These are phyloP conservation scores for Cheilosia vulpina DNA, from an alignment of 2,888 invertebrate species.

Conservation along the genomic window DNA sequence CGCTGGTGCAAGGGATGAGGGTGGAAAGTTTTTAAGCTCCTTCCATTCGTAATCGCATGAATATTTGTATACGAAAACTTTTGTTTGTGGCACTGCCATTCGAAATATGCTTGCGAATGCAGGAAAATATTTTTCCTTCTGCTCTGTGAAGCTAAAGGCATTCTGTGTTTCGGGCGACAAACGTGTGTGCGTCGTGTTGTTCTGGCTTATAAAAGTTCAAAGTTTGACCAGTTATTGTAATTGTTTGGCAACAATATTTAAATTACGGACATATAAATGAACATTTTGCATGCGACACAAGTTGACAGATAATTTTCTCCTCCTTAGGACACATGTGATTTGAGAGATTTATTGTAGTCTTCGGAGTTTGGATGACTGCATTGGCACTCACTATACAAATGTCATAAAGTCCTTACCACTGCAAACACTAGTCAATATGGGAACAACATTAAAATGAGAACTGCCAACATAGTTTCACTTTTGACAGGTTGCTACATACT, in stretches of 20 bases:
- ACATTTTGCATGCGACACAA: conserved; percentile 23
- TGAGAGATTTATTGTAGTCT: not conserved
- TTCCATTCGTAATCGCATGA: conserved; percentile 74
- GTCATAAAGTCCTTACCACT: not conserved
- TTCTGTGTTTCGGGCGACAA: conserved; percentile 3
- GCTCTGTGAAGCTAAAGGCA: conserved; percentile 34
- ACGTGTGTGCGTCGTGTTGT: conserved; percentile 17
- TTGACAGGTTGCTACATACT: not conserved
- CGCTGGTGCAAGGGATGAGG: not conserved
- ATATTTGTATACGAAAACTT: conserved; percentile 68
- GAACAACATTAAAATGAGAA: conserved; percentile 35
- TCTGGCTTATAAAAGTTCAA: conserved; percentile 6
- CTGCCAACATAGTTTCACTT: not conserved
- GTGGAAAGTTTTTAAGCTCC: conserved; percentile 67
- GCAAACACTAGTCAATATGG: conserved; percentile 45
- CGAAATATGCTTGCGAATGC: conserved; percentile 54
- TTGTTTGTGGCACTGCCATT: conserved; percentile 50
- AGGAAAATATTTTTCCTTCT: conserved; percentile 42
- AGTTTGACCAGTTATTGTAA: conserved; percentile 66
- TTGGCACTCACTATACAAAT: not conserved
- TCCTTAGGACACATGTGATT: not conserved
- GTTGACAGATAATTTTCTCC: conserved; percentile 65
- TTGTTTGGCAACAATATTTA: conserved; percentile 35
- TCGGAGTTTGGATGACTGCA: not conserved
- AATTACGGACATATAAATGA: conserved; percentile 38